phyloP scores from a whole-genome alignment of 2,113 vertebrate species.

The Zapus hudsonius region DNA sequence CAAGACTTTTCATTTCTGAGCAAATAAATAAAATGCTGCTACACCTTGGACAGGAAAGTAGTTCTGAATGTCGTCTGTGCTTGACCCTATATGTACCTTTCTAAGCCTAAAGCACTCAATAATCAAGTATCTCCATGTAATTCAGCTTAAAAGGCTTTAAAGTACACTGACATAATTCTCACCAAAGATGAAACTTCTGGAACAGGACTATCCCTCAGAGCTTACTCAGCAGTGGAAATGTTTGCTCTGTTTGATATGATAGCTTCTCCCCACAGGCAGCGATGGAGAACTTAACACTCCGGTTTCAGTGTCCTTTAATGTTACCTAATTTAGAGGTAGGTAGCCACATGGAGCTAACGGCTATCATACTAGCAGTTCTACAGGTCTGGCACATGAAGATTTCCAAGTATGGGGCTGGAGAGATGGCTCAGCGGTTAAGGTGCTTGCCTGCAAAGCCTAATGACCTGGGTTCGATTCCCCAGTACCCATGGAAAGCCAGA shows the following conservation, averaged over 20 bases:
- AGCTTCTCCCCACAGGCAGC: not conserved
- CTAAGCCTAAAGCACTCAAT: not conserved
- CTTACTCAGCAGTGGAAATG: not conserved
- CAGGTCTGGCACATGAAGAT: no score
- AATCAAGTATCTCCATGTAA: not conserved
- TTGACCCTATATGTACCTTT: not conserved
- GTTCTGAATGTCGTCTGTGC: not conserved
- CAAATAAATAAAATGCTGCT: constrained; percentile 16
- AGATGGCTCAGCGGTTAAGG: no score
- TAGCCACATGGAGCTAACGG: not conserved
- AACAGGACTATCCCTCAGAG: not conserved
- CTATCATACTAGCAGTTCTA: not conserved
- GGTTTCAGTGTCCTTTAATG: not conserved
- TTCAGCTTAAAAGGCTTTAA: not conserved
- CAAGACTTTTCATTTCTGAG: not conserved
- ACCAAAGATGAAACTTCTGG: not conserved
- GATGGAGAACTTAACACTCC: not conserved
- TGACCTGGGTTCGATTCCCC: no score
- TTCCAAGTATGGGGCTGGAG: no score
- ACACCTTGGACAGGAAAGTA: not conserved
- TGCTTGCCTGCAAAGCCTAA: no score
- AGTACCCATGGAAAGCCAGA: no score
- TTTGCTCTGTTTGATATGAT: not conserved
- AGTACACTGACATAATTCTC: not conserved
- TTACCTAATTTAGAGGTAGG: not conserved